These are phyloP conservation scores for Nothocercus julius DNA, from an alignment of 2,113 vertebrate genomes.

Conservation along the genomic window DNA sequence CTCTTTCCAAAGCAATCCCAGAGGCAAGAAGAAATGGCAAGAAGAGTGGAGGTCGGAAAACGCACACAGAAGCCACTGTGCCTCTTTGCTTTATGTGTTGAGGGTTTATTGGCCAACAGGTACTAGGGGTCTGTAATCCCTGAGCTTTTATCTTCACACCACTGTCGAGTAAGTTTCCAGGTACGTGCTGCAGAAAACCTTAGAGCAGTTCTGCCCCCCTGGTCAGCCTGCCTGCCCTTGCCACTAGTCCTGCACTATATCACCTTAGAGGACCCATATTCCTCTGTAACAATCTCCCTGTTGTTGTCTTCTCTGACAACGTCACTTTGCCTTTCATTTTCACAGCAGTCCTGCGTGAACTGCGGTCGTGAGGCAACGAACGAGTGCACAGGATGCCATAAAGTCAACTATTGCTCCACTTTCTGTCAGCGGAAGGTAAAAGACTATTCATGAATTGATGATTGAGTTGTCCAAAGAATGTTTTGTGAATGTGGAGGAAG, in stretches of 20 bases:
- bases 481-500: background rate
- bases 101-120: fast-evolving
- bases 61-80: background rate
- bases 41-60: background rate
- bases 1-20: background rate
- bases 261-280: fast-evolving
- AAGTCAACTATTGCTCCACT: slow-evolving; percentile 97
- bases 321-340: background rate
- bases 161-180: background rate
- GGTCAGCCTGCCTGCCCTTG: background rate
- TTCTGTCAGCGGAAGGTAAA: slow-evolving; percentile 96
- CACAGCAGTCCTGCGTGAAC: slow-evolving; percentile 93
- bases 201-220: background rate
- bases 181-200: background rate
- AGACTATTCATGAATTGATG: background rate
- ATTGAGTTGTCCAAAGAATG: background rate
- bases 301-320: background rate
- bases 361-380: slow-evolving; percentile 92
- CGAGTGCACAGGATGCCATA: slow-evolving; percentile 95
- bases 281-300: fast-evolving
- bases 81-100: background rate
- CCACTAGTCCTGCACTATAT: background rate
- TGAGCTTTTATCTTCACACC: background rate
- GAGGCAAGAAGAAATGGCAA: background rate
- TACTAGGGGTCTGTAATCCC: background rate